Base-by-base conservation (phyloP, 92 coral and sea anemone species). In the Palythoa grandiflora region DNA sequence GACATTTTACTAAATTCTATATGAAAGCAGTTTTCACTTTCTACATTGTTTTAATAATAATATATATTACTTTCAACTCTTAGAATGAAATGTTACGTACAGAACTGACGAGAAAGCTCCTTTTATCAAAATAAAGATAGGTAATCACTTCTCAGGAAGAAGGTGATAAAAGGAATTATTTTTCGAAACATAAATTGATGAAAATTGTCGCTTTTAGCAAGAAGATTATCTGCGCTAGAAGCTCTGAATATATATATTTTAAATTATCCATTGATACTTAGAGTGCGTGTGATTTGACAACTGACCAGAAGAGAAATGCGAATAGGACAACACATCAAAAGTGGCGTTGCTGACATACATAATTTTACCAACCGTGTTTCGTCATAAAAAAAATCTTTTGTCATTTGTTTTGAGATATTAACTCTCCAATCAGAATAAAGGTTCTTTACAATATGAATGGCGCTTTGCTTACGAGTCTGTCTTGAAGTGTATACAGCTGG, bases 361-460 rank as follows among this genome's bases (percentile, higher is more conserved):
- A 40, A 81, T 81, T 81, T 81, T 81, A 81, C 86, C 75, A 81
- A 68, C 75, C 47, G 44, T 81, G 86, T 81, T 81, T 81, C 86
- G 86, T 81, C 86, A 81, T 81, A 65, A 81, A 81, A 65, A 81
- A 81, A 68, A 44, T 21, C 74, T 51, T 68, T 81, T 81, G 86
- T 81, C 86, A 66, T 65, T 50, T 81, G 86, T 81, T 81, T 40
- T 81, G 75, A 81, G 60, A 81, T 81, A 81, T 81, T 48, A 66
- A 66, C 86, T 81, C 75, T 47, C 86, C 86, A 81, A 81, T 81
- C 86, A 81, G 86, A 81, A 81, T 47, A 65, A 81, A 81, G 86
- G 86, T 13, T 81, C 60, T 65, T 81, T 55, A 68, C 86, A 47
- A 63, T 81, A 19, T 10, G 21, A 51, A 81, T 81, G 86, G 86